phyloP scores from a whole-genome alignment of 2,797 vertebrate species.

The Gymnocypris eckloni region DNA sequence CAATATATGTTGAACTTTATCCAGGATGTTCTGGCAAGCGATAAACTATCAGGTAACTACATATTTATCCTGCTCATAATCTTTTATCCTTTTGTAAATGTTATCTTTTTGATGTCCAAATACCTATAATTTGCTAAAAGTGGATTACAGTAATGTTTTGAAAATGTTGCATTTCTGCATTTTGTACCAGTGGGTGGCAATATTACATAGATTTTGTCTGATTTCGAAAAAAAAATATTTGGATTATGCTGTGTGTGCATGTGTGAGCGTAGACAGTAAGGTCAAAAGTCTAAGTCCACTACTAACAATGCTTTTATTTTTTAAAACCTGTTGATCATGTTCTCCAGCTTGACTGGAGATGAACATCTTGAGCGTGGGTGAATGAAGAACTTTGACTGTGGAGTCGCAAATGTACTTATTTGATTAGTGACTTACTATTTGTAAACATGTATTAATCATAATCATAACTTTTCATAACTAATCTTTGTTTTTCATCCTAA shows the following conservation, averaged over 20 bases:
- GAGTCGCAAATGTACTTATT: not conserved
- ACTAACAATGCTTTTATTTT: not conserved
- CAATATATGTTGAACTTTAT: constrained; percentile 15
- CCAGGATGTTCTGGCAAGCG: not conserved
- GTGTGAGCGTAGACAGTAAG: no score
- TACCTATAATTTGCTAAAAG: not conserved
- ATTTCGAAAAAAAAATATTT: not conserved
- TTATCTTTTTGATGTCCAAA: not conserved
- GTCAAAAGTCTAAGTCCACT: not conserved
- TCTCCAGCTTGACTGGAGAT: not conserved
- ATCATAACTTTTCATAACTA: no score
- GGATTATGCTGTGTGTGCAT: not conserved
- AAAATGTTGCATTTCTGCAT: not conserved
- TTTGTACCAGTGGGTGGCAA: not conserved
- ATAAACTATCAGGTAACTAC: constrained; percentile 27
- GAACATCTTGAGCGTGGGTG: not conserved
- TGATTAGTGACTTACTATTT: not conserved
- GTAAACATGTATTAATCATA: not conserved
- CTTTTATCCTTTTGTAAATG: not conserved
- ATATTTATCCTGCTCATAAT: not conserved
- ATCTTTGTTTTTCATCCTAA: not conserved
- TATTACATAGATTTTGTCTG: not conserved
- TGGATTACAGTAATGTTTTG: not conserved
- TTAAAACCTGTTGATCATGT: not conserved
- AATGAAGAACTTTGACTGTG: not conserved